A percentile compares a stretch with the other conserved stretches of the same genome.
These are phyloP conservation scores for Plebejus argus DNA, from an alignment of 2,888 invertebrate genomes.

Conservation along the genomic window DNA sequence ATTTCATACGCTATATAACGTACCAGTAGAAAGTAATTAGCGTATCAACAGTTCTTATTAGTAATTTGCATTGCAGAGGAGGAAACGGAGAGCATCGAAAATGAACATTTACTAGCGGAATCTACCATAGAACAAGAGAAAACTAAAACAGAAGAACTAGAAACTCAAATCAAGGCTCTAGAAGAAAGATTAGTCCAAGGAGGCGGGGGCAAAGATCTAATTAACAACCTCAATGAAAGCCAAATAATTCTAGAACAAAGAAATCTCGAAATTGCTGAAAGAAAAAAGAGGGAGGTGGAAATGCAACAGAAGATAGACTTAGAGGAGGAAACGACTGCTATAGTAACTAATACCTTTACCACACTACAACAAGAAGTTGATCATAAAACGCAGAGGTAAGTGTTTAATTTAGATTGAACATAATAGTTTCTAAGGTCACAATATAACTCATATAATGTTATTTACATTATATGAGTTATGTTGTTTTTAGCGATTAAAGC, in stretches of 20 bases:
- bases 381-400: constrained; percentile 89
- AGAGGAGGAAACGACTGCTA: constrained; percentile 95
- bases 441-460: too few relatives aligned
- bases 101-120: constrained; percentile 69
- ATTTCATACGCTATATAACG: not conserved
- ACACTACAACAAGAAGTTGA: constrained; percentile 98
- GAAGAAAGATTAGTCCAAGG: constrained; percentile 97
- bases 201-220: constrained; percentile 87
- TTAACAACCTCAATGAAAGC: constrained; percentile 97
- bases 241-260: constrained; percentile 92
- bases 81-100: constrained; percentile 71
- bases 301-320: constrained; percentile 96
- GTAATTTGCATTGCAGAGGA: constrained; percentile 55
- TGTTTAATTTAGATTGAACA: too few relatives aligned
- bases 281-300: constrained; percentile 93
- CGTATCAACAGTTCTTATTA: not conserved
- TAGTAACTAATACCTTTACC: constrained; percentile 94
- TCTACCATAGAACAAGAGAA: constrained; percentile 84
- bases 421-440: too few relatives aligned
- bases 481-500: too few relatives aligned
- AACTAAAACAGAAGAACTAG: constrained; percentile 87
- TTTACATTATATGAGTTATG: too few relatives aligned
- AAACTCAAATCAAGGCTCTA: constrained; percentile 89
- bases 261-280: constrained; percentile 92
- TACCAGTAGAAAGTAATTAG: not conserved